These are phyloP conservation scores for Pachliopta kotzebuea DNA, from an alignment of 2,888 invertebrate genomes.

Conservation along the genomic window DNA sequence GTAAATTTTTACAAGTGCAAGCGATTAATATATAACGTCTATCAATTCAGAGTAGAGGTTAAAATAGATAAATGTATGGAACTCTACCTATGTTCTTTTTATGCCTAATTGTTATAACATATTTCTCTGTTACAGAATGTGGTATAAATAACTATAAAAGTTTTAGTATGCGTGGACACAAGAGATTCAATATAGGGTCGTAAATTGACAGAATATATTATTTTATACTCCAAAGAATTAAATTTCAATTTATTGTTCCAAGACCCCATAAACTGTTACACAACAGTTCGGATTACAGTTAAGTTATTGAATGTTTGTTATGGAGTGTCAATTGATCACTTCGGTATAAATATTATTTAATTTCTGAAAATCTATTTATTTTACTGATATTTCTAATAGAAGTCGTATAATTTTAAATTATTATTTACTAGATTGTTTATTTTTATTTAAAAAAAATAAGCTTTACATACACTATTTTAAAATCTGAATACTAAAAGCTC, in stretches of 20 bases:
- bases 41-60: too few species aligned
- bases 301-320: conserved; percentile 6
- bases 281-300: conserved; percentile 19
- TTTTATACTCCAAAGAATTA: conserved; percentile 14
- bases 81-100: background rate
- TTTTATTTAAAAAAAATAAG: background rate
- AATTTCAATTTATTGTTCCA: conserved; percentile 23
- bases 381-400: background rate
- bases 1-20: too few species aligned
- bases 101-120: background rate
- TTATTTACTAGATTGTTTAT: background rate
- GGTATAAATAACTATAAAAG: conserved; percentile 11
- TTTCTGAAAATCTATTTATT: background rate
- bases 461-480: background rate
- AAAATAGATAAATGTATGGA: background rate
- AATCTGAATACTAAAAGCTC: background rate
- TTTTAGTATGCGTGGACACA: conserved; percentile 15
- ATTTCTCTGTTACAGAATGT: background rate
- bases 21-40: too few species aligned
- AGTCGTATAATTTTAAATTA: too few species aligned
- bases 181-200: background rate
- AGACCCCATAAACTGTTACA: conserved; percentile 16
- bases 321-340: background rate
- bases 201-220: conserved; percentile 19
- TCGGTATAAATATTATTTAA: background rate